Evolutionary conservation across 1,140 invertebrate species (phyloP).

Genomic region (Anastatus disparis): DNA sequence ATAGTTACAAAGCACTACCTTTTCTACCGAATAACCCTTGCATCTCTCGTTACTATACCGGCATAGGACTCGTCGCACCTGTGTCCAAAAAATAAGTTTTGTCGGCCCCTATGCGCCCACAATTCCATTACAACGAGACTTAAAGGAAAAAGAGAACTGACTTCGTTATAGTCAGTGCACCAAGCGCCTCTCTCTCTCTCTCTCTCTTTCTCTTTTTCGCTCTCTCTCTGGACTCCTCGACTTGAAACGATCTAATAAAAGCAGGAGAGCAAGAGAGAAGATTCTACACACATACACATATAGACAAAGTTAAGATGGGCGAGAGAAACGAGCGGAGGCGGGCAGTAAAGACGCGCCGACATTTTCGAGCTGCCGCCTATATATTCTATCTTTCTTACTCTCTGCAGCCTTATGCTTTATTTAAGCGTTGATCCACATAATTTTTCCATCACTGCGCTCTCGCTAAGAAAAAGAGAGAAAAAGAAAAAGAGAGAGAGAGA

Average conservation of each 20-base stretch:
- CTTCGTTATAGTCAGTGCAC: too few relatives aligned
- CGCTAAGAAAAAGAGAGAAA: too few relatives aligned
- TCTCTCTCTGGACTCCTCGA: not conserved
- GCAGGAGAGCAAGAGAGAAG: not conserved
- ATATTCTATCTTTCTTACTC: not conserved
- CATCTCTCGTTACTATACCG: conserved; percentile 20
- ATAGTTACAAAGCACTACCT: too few relatives aligned
- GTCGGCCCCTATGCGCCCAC: not conserved
- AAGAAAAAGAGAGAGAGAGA: not conserved
- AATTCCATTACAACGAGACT: conserved; percentile 32
- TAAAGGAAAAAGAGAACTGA: too few relatives aligned
- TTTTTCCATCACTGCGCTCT: conserved; percentile 18
- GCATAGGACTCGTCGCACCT: not conserved
- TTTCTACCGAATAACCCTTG: not conserved
- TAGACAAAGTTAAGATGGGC: too few relatives aligned
- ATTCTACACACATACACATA: not conserved
- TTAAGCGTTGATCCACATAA: conserved; percentile 20
- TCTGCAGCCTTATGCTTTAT: conserved; percentile 13
- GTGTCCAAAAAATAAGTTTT: not conserved
- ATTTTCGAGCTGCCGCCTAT: not conserved
- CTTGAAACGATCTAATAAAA: conserved; percentile 30
- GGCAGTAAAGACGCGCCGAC: not conserved
- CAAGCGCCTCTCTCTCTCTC: too few relatives aligned
- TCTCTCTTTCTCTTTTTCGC: too few relatives aligned
- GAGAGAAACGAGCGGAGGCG: not conserved